These are phyloP conservation scores for Glaucopsyche alexis DNA, from an alignment of 2,888 invertebrate species.

Conservation along the genomic window DNA sequence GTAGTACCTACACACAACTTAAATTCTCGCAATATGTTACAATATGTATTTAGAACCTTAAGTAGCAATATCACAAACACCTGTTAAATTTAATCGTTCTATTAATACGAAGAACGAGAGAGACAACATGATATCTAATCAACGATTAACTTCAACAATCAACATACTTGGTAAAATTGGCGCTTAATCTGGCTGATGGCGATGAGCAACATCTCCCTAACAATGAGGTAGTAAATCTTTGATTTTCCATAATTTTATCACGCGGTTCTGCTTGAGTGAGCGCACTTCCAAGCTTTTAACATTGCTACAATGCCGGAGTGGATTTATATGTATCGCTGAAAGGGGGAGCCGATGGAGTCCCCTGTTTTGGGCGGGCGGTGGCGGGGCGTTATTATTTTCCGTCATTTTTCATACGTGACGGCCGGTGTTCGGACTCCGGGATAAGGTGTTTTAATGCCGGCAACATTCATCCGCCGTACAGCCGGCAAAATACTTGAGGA, in stretches of 20 bases:
- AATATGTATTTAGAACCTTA: too few species aligned
- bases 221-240: constrained; percentile 23
- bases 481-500: neutral
- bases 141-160: too few species aligned
- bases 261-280: constrained; percentile 25
- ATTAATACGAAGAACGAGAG: too few species aligned
- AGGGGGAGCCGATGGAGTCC: neutral
- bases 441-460: constrained; percentile 8
- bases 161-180: too few species aligned
- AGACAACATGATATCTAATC: too few species aligned
- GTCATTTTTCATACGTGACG: constrained; percentile 28
- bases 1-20: too few species aligned
- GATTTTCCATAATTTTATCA: constrained; percentile 29
- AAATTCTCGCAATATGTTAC: too few species aligned
- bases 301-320: constrained; percentile 28
- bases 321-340: constrained; percentile 27
- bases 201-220: neutral
- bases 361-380: constrained; percentile 1
- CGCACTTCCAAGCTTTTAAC: constrained; percentile 28
- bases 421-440: constrained; percentile 23
- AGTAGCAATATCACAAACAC: too few species aligned
- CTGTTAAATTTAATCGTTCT: too few species aligned
- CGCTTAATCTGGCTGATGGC: neutral
- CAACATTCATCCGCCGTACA: neutral
- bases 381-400: constrained; percentile 7